Percentiles rank a stretch among this genome's conserved stretches.
These are phyloP conservation scores for Neosilurus hyrtlii DNA, from an alignment of 2,797 vertebrate species.

Conservation along the genomic window DNA sequence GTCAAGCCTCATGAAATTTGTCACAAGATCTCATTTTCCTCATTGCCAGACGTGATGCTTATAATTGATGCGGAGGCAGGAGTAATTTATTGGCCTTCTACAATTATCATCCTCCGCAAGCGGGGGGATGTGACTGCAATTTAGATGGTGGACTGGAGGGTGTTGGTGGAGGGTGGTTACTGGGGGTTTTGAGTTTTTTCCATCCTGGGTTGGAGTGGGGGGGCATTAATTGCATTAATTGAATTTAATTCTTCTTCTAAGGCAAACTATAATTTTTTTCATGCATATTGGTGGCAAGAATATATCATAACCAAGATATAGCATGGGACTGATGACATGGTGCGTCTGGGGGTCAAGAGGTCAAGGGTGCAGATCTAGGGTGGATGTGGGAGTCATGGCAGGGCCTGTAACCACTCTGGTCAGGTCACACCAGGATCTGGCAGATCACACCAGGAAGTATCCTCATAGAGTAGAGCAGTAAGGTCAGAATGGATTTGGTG, in stretches of 20 bases:
- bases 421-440: no score
- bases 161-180: conserved; percentile 4
- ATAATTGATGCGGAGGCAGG: conserved; percentile 86
- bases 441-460: conserved; percentile 49
- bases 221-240: conserved; percentile 65
- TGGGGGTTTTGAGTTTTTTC: not conserved
- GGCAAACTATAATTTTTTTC: conserved; percentile 46
- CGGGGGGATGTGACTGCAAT: conserved; percentile 84
- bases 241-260: conserved; percentile 49
- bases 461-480: conserved; percentile 35
- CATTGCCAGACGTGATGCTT: conserved; percentile 83
- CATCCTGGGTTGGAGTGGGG: conserved; percentile 33
- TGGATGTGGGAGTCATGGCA: conserved; percentile 58
- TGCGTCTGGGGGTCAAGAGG: conserved; percentile 67
- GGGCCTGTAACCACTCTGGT: conserved; percentile 38
- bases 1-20: conserved; percentile 79
- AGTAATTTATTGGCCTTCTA: conserved; percentile 84
- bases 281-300: conserved; percentile 65
- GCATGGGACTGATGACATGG: conserved; percentile 47
- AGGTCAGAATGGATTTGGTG: not conserved
- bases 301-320: conserved; percentile 68
- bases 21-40: conserved; percentile 87
- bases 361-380: conserved; percentile 51
- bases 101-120: conserved; percentile 83
- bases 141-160: conserved; percentile 64